Percentiles rank a stretch among this genome's conserved stretches.
Evolutionary conservation across 2,888 invertebrate species (phyloP).

Genomic region (Oligia fasciuncula): DNA sequence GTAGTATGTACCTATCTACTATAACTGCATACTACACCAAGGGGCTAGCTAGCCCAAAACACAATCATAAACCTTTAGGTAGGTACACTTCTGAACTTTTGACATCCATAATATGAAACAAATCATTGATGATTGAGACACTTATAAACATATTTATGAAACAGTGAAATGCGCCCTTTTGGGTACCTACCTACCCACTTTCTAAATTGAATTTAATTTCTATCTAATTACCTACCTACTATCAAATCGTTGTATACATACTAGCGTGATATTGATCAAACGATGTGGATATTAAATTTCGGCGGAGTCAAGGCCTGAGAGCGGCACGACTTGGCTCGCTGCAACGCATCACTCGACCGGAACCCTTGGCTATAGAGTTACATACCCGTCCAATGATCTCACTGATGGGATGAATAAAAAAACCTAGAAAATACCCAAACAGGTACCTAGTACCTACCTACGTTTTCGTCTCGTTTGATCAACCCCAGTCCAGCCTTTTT

Average conservation of each 20-base stretch:
- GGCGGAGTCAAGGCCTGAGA: conserved; percentile 74
- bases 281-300: conserved; percentile 71
- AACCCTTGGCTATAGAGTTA: conserved; percentile 74
- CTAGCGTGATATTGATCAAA: conserved; percentile 46
- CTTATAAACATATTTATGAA: not conserved
- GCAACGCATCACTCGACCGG: conserved; percentile 71
- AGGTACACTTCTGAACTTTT: not conserved
- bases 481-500: not conserved
- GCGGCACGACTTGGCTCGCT: conserved; percentile 66
- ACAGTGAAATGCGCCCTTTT: not conserved
- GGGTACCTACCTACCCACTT: not conserved
- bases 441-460: conserved; percentile 8
- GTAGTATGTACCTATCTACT: not conserved
- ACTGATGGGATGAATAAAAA: conserved; percentile 26
- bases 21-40: not conserved
- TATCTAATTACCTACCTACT: not conserved
- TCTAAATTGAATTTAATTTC: conserved; percentile 2
- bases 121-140: not conserved
- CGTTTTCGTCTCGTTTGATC: not conserved
- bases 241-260: conserved; percentile 11
- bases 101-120: not conserved
- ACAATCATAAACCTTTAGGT: not conserved
- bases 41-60: not conserved
- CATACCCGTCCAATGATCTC: conserved; percentile 56
- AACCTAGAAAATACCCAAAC: conserved; percentile 5